Base-by-base conservation (phyloP, 2,113 vertebrate species). In the Orycteropus afer region DNA sequence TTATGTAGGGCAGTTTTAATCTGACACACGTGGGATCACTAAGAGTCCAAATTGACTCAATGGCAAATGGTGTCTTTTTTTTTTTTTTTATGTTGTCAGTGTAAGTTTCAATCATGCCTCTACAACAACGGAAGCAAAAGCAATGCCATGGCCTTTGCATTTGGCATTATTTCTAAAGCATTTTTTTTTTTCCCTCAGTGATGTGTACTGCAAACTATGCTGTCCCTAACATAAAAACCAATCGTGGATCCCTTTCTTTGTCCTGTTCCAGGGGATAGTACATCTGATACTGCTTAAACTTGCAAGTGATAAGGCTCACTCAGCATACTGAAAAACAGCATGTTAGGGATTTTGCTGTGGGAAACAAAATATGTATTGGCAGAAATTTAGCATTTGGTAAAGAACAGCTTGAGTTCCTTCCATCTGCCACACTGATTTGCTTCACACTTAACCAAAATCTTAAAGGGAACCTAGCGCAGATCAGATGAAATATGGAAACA, bases 401-500 rank as follows among this genome's bases (percentile, higher is more conserved):
- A 79, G 89, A 95, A 86, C 55, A 93, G 84, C n/a, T 94, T 90
- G 74, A 92, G 77, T 82, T 90, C 80, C 63, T 91, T 93, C 92
- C 7, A 12, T 53, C 79, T 65, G 84, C 82, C 90, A 57, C 17
- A 29, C 53, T 86, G 79, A 78, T 73, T 92, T 91, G 79, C 95
- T 96, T 96, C 94, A 90, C 47, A 34, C 78, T 91, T 95, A 80
- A 86, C 63, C 59, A 55, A 73, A 80, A 85, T 69, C 92, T 20
- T 59, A 93, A 97, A 94, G 1, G 13, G 69, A 93, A 61, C 37
- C 9, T 14, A 47, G 80, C 40, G 71, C 77, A 20, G 57, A 89
- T 49, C 63, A 92, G 89, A 95, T 96, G 85, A 96, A 96, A 96
- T 92, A 90, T 5, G 5, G 59, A 71, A 88, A 91, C 69, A 69